Evolutionary conservation across 1,140 invertebrate species (phyloP).

Genomic region (Sinella curviseta): DNA sequence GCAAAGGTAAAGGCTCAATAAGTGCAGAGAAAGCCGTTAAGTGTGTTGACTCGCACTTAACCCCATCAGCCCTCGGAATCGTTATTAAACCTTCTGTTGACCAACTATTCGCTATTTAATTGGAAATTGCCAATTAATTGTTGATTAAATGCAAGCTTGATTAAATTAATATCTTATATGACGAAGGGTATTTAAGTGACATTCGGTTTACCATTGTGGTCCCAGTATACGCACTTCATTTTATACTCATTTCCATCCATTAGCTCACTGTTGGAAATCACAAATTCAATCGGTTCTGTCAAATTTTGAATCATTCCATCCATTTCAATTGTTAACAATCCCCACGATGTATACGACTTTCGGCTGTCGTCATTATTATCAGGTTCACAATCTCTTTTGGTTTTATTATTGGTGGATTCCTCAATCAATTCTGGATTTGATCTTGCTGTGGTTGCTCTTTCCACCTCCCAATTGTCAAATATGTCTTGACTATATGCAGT

Average conservation of each 20-base stretch:
- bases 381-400: not conserved
- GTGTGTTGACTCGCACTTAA: slow-evolving; percentile 57
- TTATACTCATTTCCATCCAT: slow-evolving; percentile 47
- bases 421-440: too few relatives aligned
- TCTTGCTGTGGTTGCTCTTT: too few relatives aligned
- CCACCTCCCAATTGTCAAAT: too few relatives aligned
- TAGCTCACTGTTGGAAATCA: slow-evolving; percentile 49
- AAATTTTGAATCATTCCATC: slow-evolving; percentile 54
- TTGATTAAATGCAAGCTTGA: not conserved
- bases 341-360: slow-evolving; percentile 9
- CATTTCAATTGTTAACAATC: slow-evolving; percentile 48
- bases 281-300: slow-evolving; percentile 54
- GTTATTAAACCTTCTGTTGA: slow-evolving; percentile 55
- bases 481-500: not conserved
- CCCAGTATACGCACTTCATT: slow-evolving; percentile 58
- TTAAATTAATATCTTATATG: too few relatives aligned
- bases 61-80: slow-evolving; percentile 51
- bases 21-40: slow-evolving; percentile 62
- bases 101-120: slow-evolving; percentile 55
- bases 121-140: not conserved
- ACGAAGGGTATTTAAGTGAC: not conserved
- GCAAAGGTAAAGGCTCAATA: slow-evolving; percentile 54
- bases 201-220: slow-evolving; percentile 45
- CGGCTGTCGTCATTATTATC: not conserved
- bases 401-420: too few relatives aligned